A percentile compares a stretch with the other conserved stretches of the same genome.
Conservation (phyloP, 2,797 vertebrate genomes). For the Argentina silus region DNA sequence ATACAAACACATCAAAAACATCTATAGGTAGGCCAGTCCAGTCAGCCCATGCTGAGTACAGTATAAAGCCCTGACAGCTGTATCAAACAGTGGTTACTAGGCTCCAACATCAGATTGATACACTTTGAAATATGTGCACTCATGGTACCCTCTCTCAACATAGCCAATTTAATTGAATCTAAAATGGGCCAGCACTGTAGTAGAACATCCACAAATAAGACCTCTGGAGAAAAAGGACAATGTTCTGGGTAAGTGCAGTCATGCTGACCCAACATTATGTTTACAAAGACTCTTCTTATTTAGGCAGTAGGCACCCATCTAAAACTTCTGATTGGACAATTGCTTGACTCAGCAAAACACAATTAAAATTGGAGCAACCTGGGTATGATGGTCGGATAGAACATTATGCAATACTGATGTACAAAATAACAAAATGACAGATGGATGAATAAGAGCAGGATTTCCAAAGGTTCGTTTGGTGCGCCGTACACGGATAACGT, state of each 20-base stretch:
- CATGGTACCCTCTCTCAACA: neutral
- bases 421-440: too few species aligned
- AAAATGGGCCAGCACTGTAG: neutral
- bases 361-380: neutral
- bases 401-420: too few species aligned
- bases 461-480: too few species aligned
- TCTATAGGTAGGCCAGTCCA: neutral
- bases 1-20: neutral
- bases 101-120: neutral
- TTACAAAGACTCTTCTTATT: neutral
- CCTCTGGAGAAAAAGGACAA: neutral
- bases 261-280: neutral
- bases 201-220: neutral
- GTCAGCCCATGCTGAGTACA: neutral
- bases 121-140: neutral
- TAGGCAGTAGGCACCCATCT: neutral
- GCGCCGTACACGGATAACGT: too few species aligned
- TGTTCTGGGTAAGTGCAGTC: slow-evolving; percentile 2
- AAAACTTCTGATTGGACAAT: neutral
- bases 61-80: neutral
- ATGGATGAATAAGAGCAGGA: too few species aligned
- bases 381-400: too few species aligned
- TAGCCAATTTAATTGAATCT: slow-evolving; percentile 3
- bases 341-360: neutral
- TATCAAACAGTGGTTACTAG: neutral